phyloP scores from a whole-genome alignment of 2,797 vertebrate species.

The Prionace glauca region DNA sequence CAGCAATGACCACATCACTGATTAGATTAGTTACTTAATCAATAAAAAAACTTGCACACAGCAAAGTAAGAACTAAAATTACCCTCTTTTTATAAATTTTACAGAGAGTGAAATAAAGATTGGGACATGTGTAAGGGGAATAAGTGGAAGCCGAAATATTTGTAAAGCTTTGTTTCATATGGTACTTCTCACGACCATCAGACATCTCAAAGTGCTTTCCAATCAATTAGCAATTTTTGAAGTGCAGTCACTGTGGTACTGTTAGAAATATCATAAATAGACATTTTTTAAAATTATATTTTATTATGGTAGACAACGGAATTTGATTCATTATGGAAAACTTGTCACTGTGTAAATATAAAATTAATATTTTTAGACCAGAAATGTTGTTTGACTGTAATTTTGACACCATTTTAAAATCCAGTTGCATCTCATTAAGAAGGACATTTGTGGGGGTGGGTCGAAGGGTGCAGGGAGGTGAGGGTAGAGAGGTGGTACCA shows the following conservation, averaged over 20 bases:
- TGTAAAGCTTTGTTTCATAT: too few relatives aligned
- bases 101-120: not conserved
- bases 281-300: not conserved
- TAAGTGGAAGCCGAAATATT: not conserved
- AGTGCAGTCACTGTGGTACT: too few relatives aligned
- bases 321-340: not conserved
- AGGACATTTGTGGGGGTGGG: not conserved
- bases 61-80: not conserved
- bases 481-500: too few relatives aligned
- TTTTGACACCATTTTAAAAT: not conserved
- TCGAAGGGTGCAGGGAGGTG: too few relatives aligned
- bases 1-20: too few relatives aligned
- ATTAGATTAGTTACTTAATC: too few relatives aligned
- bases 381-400: not conserved
- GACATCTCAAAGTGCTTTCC: too few relatives aligned
- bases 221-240: too few relatives aligned
- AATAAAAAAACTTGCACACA: not conserved
- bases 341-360: not conserved
- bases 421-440: not conserved
- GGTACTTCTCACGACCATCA: too few relatives aligned
- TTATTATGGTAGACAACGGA: not conserved
- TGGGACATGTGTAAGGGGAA: not conserved
- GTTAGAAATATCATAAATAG: not conserved
- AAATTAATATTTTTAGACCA: not conserved
- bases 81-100: not conserved